A percentile compares a stretch with the other conserved stretches of the same genome.
Conservation (phyloP, 2,797 vertebrate genomes). For the Hippoglossus hippoglossus region DNA sequence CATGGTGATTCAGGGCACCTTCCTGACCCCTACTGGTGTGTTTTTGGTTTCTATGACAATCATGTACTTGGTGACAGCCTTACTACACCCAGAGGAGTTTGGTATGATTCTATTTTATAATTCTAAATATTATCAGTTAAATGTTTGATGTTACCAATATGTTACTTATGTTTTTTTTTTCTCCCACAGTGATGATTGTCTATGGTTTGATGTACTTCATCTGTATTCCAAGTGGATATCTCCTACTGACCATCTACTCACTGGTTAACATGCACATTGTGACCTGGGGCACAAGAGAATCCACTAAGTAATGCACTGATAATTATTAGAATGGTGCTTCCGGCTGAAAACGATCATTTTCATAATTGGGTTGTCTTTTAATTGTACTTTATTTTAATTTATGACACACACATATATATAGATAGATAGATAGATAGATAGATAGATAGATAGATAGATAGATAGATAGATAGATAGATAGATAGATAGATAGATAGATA, state of each 20-base stretch:
- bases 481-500: no score
- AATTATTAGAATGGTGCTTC: background rate
- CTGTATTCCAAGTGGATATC: conserved; percentile 89
- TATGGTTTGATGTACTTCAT: conserved; percentile 89
- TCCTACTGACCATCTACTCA: conserved; percentile 87
- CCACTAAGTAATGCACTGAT: conserved; percentile 75
- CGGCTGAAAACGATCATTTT: background rate
- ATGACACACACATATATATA: no score
- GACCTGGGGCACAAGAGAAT: conserved; percentile 87
- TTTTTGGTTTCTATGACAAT: conserved; percentile 85
- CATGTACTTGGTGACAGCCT: conserved; percentile 83
- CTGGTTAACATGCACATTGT: conserved; percentile 88
- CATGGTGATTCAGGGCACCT: conserved; percentile 83
- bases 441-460: no score
- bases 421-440: no score
- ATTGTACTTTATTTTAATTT: conserved; percentile 12
- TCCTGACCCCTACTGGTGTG: conserved; percentile 86
- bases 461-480: no score
- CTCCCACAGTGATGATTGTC: conserved; percentile 67
- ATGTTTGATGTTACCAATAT: background rate
- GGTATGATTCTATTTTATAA: conserved; percentile 59
- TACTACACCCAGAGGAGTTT: conserved; percentile 86
- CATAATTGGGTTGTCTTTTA: conserved; percentile 12
- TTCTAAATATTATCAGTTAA: background rate
- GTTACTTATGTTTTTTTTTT: conserved; percentile 10